Evolutionary conservation across 2,888 invertebrate genomes (phyloP).

Genomic region (Stegana nigrithorax): DNA sequence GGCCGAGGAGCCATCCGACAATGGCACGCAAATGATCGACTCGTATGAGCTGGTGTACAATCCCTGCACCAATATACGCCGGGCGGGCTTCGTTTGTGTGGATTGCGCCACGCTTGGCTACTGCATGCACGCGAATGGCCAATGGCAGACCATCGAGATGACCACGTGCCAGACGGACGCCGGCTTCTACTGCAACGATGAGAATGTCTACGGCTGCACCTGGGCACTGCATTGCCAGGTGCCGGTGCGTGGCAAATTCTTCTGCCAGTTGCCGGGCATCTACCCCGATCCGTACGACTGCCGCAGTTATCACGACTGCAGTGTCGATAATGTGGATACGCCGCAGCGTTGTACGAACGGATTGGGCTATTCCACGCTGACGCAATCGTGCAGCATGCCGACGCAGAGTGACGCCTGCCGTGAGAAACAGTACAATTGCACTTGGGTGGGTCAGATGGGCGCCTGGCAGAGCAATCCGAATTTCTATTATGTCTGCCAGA

Average conservation of each 20-base stretch:
- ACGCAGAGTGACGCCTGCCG: conserved; percentile 43
- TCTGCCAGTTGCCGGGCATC: conserved; percentile 50
- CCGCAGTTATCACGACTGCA: conserved; percentile 60
- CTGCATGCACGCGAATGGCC: conserved; percentile 39
- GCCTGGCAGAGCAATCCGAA: conserved; percentile 51
- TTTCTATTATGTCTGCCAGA: conserved; percentile 57
- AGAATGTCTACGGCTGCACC: conserved; percentile 44
- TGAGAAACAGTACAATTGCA: conserved; percentile 50
- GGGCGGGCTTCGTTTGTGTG: conserved; percentile 50
- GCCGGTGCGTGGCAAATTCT: conserved; percentile 49
- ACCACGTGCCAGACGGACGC: conserved; percentile 41
- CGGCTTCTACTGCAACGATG: conserved; percentile 52
- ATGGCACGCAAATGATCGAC: conserved; percentile 24
- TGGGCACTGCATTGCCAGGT: conserved; percentile 45
- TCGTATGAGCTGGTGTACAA: conserved; percentile 36
- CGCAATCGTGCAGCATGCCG: conserved; percentile 45
- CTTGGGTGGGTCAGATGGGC: conserved; percentile 44
- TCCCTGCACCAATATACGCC: conserved; percentile 49
- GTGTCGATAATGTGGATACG: conserved; percentile 39
- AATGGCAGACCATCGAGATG: conserved; percentile 46
- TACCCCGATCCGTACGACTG: conserved; percentile 66
- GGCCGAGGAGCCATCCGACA: background rate
- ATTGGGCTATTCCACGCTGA: conserved; percentile 47
- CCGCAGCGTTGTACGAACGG: conserved; percentile 47
- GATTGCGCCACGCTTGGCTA: conserved; percentile 51